Evolutionary conservation across 1,140 invertebrate species (phyloP).

Genomic region (Babylonia areolata): DNA sequence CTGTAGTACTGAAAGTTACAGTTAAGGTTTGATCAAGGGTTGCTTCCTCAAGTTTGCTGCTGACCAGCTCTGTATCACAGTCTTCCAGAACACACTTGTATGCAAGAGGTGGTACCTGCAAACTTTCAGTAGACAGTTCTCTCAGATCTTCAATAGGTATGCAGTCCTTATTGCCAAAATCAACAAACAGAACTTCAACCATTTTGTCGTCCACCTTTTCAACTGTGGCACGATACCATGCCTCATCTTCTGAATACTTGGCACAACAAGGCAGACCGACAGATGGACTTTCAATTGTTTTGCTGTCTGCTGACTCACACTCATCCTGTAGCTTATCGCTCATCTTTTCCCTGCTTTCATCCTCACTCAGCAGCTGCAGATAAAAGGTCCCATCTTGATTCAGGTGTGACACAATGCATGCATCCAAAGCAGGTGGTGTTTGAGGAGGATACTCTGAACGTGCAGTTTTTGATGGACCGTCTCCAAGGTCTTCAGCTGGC

Average conservation of each 20-base stretch:
- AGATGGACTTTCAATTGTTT: conserved; percentile 26
- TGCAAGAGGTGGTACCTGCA: conserved; percentile 78
- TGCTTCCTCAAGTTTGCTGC: conserved; percentile 85
- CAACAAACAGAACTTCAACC: conserved; percentile 80
- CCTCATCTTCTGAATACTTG: conserved; percentile 83
- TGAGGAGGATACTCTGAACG: conserved; percentile 30
- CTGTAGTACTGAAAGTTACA: conserved; percentile 23
- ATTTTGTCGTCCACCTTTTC: conserved; percentile 80
- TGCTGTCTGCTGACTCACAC: conserved; percentile 33
- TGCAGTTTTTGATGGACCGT: neutral
- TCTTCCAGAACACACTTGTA: conserved; percentile 35
- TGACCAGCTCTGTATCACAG: conserved; percentile 25
- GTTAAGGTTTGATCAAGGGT: conserved; percentile 82
- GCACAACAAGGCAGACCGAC: conserved; percentile 83
- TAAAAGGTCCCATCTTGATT: conserved; percentile 75
- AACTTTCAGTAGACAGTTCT: conserved; percentile 81
- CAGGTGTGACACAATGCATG: conserved; percentile 55
- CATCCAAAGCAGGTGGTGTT: conserved; percentile 36
- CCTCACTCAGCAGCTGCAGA: conserved; percentile 72
- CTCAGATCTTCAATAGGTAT: conserved; percentile 83
- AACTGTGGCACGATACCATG: conserved; percentile 88
- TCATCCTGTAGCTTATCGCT: conserved; percentile 54
- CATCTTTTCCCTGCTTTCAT: conserved; percentile 78
- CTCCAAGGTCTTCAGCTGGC: neutral
- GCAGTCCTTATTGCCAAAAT: conserved; percentile 77